Evolutionary conservation across 2,797 vertebrate species (phyloP).

Genomic region (Ciconia nigra): DNA sequence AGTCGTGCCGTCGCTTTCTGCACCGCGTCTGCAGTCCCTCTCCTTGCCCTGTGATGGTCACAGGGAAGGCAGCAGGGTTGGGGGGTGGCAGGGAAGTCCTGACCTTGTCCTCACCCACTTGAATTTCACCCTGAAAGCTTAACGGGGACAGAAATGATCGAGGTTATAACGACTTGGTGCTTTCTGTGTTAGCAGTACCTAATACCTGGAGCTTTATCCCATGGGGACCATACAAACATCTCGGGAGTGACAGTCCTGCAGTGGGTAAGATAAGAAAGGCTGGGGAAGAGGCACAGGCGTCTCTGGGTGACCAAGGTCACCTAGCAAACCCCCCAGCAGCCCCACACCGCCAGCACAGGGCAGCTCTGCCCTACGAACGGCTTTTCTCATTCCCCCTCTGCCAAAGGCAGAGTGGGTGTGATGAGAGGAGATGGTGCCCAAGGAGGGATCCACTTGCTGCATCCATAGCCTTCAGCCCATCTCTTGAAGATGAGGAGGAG

Average conservation of each 20-base stretch:
- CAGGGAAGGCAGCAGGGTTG: not conserved
- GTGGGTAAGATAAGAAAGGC: not conserved
- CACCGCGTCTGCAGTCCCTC: not conserved
- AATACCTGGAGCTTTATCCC: not conserved
- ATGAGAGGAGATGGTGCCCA: not conserved
- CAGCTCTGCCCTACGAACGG: not conserved
- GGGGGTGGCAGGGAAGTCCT: not conserved
- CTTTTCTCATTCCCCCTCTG: not conserved
- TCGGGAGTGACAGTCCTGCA: not conserved
- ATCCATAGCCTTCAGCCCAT: not conserved
- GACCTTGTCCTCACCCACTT: not conserved
- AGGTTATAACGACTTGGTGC: not conserved
- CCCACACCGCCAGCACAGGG: not conserved
- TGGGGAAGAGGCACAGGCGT: not conserved
- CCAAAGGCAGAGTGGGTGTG: not conserved
- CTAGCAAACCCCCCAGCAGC: not conserved
- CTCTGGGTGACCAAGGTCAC: not conserved
- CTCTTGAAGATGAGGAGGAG: not conserved
- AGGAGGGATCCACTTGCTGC: not conserved
- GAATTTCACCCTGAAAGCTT: not conserved
- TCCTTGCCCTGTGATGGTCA: accelerated
- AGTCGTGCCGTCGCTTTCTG: not conserved
- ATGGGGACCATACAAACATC: accelerated
- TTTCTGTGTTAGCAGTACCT: not conserved
- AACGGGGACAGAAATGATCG: not conserved